Percentiles rank a stretch among this genome's conserved stretches.
phyloP scores from a whole-genome alignment of 2,113 vertebrate genomes.

The Eleginops maclovinus region DNA sequence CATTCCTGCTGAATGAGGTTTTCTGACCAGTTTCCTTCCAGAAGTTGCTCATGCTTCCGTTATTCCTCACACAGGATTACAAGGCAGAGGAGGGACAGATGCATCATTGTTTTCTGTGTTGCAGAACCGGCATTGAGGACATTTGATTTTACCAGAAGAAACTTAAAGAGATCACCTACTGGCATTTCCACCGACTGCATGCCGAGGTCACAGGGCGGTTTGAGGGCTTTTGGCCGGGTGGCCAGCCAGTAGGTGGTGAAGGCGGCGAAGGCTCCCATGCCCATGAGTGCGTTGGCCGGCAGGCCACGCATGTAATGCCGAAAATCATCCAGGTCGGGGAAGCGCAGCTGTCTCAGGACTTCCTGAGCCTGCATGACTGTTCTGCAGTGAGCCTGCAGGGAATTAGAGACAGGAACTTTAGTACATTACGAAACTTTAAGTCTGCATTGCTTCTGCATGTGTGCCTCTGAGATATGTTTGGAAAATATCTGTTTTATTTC shows the following conservation, averaged over 20 bases:
- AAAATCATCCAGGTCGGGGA: constrained; percentile 93
- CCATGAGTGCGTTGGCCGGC: constrained; percentile 93
- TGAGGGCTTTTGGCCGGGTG: constrained; percentile 90
- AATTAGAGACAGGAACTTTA: constrained; percentile 3
- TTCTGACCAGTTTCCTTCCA: constrained; percentile 4
- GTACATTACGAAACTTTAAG: background rate
- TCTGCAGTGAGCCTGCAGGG: constrained; percentile 46
- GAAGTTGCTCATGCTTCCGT: background rate
- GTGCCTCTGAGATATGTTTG: background rate
- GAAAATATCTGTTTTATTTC: background rate
- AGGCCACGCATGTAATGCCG: constrained; percentile 91
- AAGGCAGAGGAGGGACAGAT: background rate
- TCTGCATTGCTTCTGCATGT: background rate
- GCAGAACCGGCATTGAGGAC: background rate
- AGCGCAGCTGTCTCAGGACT: constrained; percentile 90
- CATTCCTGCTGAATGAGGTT: constrained; percentile 54
- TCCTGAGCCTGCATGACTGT: constrained; percentile 92
- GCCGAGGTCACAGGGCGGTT: constrained; percentile 90
- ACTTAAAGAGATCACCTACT: constrained; percentile 76
- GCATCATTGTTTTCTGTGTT: background rate
- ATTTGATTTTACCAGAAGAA: background rate
- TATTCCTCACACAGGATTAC: background rate
- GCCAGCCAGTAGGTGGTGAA: constrained; percentile 96
- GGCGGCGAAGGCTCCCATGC: constrained; percentile 93
- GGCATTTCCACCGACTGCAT: constrained; percentile 92